phyloP scores from a whole-genome alignment of 2,113 vertebrate genomes.

The Natator depressus region DNA sequence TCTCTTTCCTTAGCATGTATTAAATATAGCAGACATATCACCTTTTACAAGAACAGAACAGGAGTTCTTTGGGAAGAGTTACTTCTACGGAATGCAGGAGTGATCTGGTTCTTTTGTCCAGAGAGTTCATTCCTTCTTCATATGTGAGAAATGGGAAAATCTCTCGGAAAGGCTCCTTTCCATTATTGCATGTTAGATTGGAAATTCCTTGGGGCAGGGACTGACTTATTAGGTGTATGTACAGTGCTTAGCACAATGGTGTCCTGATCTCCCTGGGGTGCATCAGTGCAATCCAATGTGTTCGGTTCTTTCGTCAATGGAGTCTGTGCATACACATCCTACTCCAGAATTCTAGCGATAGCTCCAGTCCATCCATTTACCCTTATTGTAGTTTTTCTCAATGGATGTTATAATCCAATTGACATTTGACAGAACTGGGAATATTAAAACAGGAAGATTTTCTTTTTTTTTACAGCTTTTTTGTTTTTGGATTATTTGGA shows the following conservation, averaged over 20 bases:
- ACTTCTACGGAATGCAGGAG: not conserved
- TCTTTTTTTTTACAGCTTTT: not conserved
- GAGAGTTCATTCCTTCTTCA: not conserved
- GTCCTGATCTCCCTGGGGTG: not conserved
- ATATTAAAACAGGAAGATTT: not conserved
- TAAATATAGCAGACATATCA: not conserved
- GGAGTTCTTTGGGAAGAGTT: not conserved
- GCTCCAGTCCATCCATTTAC: accelerated
- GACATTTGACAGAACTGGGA: not conserved
- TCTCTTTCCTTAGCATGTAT: not conserved
- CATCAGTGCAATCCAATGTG: not conserved
- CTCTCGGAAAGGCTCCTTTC: not conserved
- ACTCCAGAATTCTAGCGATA: accelerated
- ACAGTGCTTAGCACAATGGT: not conserved
- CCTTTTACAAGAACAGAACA: not conserved
- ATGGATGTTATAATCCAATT: not conserved
- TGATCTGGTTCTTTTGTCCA: not conserved
- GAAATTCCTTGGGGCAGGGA: too few species aligned
- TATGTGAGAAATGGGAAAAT: not conserved
- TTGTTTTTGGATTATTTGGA: not conserved
- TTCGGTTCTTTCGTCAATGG: not conserved
- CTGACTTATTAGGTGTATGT: not conserved
- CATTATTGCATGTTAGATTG: not conserved
- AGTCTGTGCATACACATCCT: not conserved
- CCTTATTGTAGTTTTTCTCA: accelerated